Evolutionary conservation across 2,113 vertebrate species (phyloP), one percentile per base, ranked within the genome.

Genomic region (Tetrax tetrax): DNA sequence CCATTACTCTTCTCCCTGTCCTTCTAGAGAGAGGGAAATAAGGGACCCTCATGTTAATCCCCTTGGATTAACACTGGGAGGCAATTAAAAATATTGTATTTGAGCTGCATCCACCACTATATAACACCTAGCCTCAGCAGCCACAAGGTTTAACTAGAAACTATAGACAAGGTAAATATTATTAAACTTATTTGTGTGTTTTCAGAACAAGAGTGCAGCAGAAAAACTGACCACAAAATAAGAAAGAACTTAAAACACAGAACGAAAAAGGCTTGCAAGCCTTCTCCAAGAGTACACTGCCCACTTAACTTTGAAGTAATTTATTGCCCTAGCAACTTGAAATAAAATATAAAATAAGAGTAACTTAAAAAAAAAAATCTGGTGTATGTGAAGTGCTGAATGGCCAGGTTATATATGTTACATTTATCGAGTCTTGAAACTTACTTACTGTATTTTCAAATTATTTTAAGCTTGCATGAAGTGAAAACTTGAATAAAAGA

Each of bases 1-100:
- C 4, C n/a, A 0, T 6, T 68, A 3, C 6, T 75, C 1, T 69
- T 81, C 51, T 37, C 9, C 12, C 7, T 0, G 3, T 1, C 5
- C 3, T 41, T 66, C 25, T 29, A 57, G 48, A 68, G 31, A 31
- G 10, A 37, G 13, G 16, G 61, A 75, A 6, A 53, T 29, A 69
- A 72, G 25, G 23, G 6, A 47, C 12, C 3, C 8, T 45, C 7
- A 35, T 35, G 19, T 57, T 15, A 45, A 54, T 48, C 6, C 7
- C 4, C 14, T 53, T 35, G 24, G 6, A 51, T 53, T 90, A 80
- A 90, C 33, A 68, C 19, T 78, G 43, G 35, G 7, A 23, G 33
- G 6, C 15, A 92, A 60, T 41, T 54, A 65, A 93, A 85, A 35
- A 51, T 61, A 10, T 61, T 4, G 14, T 83, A 87, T 64, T 61